Conservation (phyloP, 1,140 invertebrate species). For the Bacillus rossius region DNA sequence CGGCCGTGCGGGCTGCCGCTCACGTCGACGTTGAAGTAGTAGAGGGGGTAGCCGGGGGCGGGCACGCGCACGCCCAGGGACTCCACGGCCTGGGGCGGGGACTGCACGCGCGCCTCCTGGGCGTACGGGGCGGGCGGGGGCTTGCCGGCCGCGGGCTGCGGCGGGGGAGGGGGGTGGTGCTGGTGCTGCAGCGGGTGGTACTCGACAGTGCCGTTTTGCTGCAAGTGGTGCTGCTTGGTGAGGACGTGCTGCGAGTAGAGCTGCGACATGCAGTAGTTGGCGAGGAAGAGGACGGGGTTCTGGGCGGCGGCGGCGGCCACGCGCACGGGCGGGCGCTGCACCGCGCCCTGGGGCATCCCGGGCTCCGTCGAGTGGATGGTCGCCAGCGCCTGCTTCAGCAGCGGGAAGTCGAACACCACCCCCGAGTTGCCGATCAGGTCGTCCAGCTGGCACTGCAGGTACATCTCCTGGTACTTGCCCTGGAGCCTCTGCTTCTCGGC, state of each 20-base stretch:
- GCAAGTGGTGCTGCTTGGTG: conserved; percentile 44
- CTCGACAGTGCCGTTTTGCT: conserved; percentile 49
- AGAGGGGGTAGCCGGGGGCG: conserved; percentile 52
- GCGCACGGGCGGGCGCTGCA: conserved; percentile 4
- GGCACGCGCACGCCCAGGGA: conserved; percentile 22
- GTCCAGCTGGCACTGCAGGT: conserved; percentile 62
- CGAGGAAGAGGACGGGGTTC: conserved; percentile 62
- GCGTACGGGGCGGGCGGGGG: conserved; percentile 37
- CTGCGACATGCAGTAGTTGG: conserved; percentile 67
- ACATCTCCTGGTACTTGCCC: conserved; percentile 63
- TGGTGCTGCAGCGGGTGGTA: conserved; percentile 27
- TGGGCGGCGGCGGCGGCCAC: conserved; percentile 28
- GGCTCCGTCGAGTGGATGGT: conserved; percentile 52
- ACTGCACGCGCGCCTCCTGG: conserved; percentile 38
- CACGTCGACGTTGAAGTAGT: conserved; percentile 71
- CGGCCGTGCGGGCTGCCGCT: conserved; percentile 63
- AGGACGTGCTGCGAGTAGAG: conserved; percentile 62
- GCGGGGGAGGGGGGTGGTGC: conserved; percentile 33
- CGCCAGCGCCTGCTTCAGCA: conserved; percentile 57
- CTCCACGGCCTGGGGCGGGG: conserved; percentile 33
- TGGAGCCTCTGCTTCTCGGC: conserved; percentile 58
- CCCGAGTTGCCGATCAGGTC: conserved; percentile 59
- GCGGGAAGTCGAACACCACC: conserved; percentile 56
- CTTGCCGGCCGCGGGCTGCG: conserved; percentile 28
- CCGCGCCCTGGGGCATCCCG: conserved; percentile 25